Conservation (phyloP, 2,113 vertebrate genomes). For the Morone chrysops region DNA sequence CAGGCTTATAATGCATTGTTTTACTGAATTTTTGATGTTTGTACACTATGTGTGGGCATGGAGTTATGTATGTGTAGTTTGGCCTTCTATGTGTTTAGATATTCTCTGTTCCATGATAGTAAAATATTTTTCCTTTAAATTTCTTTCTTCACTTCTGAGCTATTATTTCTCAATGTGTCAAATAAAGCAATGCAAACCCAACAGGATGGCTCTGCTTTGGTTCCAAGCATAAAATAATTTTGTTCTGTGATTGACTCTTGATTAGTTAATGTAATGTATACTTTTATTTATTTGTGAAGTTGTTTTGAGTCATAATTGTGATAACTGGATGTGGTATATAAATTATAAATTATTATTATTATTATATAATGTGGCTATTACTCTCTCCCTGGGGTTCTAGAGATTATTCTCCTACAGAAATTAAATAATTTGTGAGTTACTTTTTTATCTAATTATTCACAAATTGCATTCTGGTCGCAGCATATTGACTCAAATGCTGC, state of each 20-base stretch:
- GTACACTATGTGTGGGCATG: not conserved
- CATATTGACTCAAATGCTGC: constrained; percentile 7
- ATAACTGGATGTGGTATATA: not conserved
- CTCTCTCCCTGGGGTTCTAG: not conserved
- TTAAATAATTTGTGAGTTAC: constrained; percentile 9
- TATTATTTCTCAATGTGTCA: not conserved
- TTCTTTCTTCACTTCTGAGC: not conserved
- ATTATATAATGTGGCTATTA: not conserved
- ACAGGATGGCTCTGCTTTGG: not conserved
- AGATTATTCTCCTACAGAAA: not conserved
- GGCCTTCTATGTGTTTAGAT: not conserved
- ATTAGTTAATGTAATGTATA: not conserved
- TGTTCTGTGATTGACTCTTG: constrained; percentile 4
- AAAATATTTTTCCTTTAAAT: not conserved
- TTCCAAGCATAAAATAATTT: not conserved
- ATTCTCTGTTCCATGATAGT: not conserved
- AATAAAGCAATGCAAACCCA: not conserved
- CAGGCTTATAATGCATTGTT: not conserved
- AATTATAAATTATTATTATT: not conserved
- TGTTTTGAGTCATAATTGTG: not conserved
- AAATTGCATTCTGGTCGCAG: constrained; percentile 20
- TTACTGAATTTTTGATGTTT: not conserved
- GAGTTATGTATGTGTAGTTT: not conserved
- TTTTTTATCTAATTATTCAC: constrained; percentile 38
- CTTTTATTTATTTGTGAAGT: not conserved